Evolutionary conservation across 2,888 invertebrate genomes (phyloP).

Genomic region (Mesorhabditis sp.): DNA sequence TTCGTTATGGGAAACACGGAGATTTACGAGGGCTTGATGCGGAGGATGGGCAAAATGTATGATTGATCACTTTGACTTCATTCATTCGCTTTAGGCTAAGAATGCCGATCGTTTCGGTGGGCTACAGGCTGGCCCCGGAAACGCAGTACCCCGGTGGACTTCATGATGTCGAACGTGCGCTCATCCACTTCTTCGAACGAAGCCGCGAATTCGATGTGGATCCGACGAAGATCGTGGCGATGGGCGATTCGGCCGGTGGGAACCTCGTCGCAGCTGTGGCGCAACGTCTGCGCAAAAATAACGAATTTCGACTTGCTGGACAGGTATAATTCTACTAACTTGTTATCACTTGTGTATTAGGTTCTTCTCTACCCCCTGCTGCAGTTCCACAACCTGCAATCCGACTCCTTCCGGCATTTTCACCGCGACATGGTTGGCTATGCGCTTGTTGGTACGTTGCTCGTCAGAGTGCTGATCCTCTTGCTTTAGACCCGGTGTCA

Average conservation of each 20-base stretch:
- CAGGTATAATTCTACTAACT: slow-evolving; percentile 14
- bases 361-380: slow-evolving; percentile 59
- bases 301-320: slow-evolving; percentile 29
- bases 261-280: slow-evolving; percentile 42
- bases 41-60: slow-evolving; percentile 32
- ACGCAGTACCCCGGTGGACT: slow-evolving; percentile 58
- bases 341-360: slow-evolving; percentile 16
- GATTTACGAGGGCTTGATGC: slow-evolving; percentile 43
- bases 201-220: slow-evolving; percentile 35
- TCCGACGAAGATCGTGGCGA: slow-evolving; percentile 37
- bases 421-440: slow-evolving; percentile 29
- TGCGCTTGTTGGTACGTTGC: slow-evolving; percentile 36
- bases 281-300: slow-evolving; percentile 25
- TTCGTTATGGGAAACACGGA: slow-evolving; percentile 43
- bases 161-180: slow-evolving; percentile 58
- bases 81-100: slow-evolving; percentile 20
- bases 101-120: slow-evolving; percentile 36
- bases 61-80: not conserved
- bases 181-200: slow-evolving; percentile 50
- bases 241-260: slow-evolving; percentile 54
- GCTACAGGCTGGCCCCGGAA: slow-evolving; percentile 59
- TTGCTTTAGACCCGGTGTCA: slow-evolving; percentile 37
- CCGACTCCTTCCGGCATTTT: slow-evolving; percentile 51
- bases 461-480: not conserved
- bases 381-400: slow-evolving; percentile 58